These are phyloP conservation scores for honey bee (Apis mellifera) DNA, from an alignment of 1,140 invertebrate species.

Conservation along the genomic window Amel_HAv3.1 CM009931.2:5332001-5332500, in stretches of 20 bases:
- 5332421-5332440: slow-evolving; percentile 1
- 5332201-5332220: too few relatives aligned
- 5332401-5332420: not conserved
- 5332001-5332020: too few relatives aligned
- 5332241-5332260: not conserved
- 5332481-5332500: not conserved
- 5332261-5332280: slow-evolving; percentile 37
- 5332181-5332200: too few relatives aligned
- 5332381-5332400: slow-evolving; percentile 25
- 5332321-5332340: slow-evolving; percentile 75
- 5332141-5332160: too few relatives aligned
- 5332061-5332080: too few relatives aligned
- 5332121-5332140: too few relatives aligned
- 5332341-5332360: slow-evolving; percentile 77
- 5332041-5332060: too few relatives aligned
- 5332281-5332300: slow-evolving; percentile 59
- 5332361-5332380: slow-evolving; percentile 44
- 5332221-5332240: not conserved
- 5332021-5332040: too few relatives aligned
- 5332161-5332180: too few relatives aligned
- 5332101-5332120: too few relatives aligned
- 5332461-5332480: not conserved
- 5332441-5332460: not conserved
- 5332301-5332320: slow-evolving; percentile 74
- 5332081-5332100: too few relatives aligned